Percentiles rank a stretch among this genome's conserved stretches.
Conservation (phyloP, 1,140 invertebrate genomes). For the Myzus persicae region DNA sequence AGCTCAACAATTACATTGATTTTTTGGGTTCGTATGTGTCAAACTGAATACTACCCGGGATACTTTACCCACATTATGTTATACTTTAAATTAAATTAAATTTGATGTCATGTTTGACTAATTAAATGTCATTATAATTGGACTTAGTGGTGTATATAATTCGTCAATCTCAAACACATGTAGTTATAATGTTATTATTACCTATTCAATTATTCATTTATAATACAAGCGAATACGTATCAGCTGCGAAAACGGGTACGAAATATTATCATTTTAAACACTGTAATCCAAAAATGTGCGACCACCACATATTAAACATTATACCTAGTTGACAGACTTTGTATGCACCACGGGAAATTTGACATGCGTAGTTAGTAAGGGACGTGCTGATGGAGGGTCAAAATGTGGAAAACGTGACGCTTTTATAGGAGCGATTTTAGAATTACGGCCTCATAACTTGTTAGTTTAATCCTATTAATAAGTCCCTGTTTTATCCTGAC, state of each 20-base stretch:
- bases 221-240: background rate
- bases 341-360: conserved; percentile 1
- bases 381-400: background rate
- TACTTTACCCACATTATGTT: no score
- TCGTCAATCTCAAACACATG: background rate
- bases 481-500: background rate
- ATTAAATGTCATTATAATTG: no score
- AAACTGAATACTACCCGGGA: no score
- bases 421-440: background rate
- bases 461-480: conserved; percentile 42
- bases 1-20: no score
- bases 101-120: no score
- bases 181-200: background rate
- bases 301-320: background rate
- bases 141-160: no score
- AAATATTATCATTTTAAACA: background rate
- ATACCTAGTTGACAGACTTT: background rate
- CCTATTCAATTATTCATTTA: background rate
- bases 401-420: conserved; percentile 35
- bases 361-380: background rate
- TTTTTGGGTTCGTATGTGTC: no score
- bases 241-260: background rate
- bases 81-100: no score
- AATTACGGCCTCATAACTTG: background rate
- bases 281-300: background rate